Percentiles rank a stretch among this genome's conserved stretches.
Evolutionary conservation across 2,797 vertebrate genomes (phyloP).

Genomic region (Neoniphon sammara): DNA sequence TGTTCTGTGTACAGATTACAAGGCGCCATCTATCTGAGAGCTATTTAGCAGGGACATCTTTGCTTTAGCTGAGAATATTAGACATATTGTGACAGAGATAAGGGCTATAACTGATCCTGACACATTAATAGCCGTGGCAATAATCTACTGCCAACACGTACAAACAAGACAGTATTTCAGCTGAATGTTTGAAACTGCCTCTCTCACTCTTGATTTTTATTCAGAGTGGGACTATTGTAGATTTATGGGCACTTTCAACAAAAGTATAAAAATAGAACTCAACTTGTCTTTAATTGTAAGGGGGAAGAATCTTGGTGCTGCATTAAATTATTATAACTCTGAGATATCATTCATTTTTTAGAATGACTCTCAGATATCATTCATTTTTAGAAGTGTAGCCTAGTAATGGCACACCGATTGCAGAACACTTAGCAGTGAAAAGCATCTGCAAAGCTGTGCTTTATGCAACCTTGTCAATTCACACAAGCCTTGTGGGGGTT

Average conservation of each 20-base stretch:
- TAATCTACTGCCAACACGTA: constrained; percentile 34
- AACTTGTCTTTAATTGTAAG: constrained; percentile 37
- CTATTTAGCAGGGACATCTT: constrained; percentile 18
- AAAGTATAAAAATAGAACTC: constrained; percentile 37
- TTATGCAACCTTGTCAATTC: constrained; percentile 41
- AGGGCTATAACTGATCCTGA: constrained; percentile 28
- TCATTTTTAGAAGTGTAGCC: constrained; percentile 42
- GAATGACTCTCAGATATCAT: constrained; percentile 47
- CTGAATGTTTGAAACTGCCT: constrained; percentile 30
- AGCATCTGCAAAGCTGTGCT: constrained; percentile 34
- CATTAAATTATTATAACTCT: constrained; percentile 55
- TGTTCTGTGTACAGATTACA: neutral
- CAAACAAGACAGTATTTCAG: constrained; percentile 29
- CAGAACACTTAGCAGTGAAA: constrained; percentile 35
- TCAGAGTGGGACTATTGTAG: constrained; percentile 6
- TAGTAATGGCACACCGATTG: constrained; percentile 29
- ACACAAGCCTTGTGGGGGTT: constrained; percentile 40
- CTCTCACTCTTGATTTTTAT: constrained; percentile 14
- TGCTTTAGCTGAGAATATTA: constrained; percentile 21
- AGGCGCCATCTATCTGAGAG: constrained; percentile 1
- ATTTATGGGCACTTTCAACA: constrained; percentile 17
- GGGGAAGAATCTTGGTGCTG: constrained; percentile 35
- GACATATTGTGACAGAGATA: constrained; percentile 27
- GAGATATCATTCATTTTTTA: constrained; percentile 60
- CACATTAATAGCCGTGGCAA: constrained; percentile 31